These are phyloP conservation scores for Caerostris extrusa DNA, from an alignment of 1,140 invertebrate species.

Conservation along the genomic window DNA sequence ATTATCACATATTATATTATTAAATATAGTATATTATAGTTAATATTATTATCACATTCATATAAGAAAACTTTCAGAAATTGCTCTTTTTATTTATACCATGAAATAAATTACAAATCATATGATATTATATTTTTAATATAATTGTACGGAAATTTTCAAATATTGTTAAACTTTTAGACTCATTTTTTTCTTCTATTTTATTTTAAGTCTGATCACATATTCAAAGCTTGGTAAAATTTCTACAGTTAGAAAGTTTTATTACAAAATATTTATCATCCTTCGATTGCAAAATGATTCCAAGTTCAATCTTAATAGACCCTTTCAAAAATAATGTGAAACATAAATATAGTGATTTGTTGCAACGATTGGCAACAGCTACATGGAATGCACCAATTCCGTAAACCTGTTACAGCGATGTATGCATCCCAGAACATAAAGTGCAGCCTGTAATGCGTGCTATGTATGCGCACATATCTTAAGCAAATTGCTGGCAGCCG, in stretches of 20 bases:
- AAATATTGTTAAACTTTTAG: no score
- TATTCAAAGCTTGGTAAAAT: not conserved
- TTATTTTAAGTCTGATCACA: not conserved
- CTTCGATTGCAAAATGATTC: not conserved
- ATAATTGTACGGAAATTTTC: no score
- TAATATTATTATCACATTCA: no score
- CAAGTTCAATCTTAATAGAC: not conserved
- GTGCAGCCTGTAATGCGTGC: not conserved
- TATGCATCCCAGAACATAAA: constrained; percentile 25
- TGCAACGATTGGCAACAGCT: constrained; percentile 6
- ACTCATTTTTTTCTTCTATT: no score
- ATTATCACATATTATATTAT: no score
- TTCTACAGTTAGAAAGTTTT: not conserved
- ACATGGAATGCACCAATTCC: constrained; percentile 28
- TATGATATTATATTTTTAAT: no score
- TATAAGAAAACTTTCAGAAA: no score
- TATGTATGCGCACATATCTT: constrained; percentile 40
- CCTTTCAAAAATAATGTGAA: not conserved
- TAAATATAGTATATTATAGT: no score
- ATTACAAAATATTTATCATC: constrained; percentile 6
- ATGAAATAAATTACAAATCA: no score
- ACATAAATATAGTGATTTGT: not conserved
- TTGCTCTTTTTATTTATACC: no score
- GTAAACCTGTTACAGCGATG: constrained; percentile 18
- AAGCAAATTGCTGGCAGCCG: not conserved